Base-by-base conservation (phyloP, 2,113 vertebrate species). In the Atractosteus spatula region DNA sequence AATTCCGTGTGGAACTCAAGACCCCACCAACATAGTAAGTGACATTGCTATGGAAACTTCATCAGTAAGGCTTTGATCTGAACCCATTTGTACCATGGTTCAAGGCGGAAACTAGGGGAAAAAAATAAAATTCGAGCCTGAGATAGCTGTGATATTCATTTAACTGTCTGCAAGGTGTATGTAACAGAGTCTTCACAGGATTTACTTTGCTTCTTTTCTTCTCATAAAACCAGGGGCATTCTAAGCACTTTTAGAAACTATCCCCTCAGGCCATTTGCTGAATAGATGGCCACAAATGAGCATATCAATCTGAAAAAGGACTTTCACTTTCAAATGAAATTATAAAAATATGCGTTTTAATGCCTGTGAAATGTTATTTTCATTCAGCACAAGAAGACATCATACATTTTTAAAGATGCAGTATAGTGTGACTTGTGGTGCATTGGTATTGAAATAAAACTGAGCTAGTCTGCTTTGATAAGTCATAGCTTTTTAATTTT, bases 401-500 rank as follows among this genome's bases (percentile, higher is more conserved):
- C 64, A 66, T 66, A n/a, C 64, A 66, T 66, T 66, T 66, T 66
- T 66, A 66, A 66, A 47, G 41, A 66, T 44, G 64, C 14, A 4
- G 64, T 44, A 47, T 47, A n/a, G 42, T 14, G 41, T 43, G 10
- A 13, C 42, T 66, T 66, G 41, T 7, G 14, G 7, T 66, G n/a
- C 64, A 45, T 12, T 43, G 45, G 47, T 51, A 51, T 51, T 51
- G 10, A 51, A 51, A 10, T 5, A 10, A 29, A 29, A 29, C 29
- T 51, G 47, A 51, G 47, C 47, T 10, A 51, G 47, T 5, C 47
- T 51, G 47, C 47, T 51, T 5, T 51, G 5, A 10, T 51, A 51
- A 51, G 10, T 7, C 2, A 51, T 5, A 5, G 10, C 47, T 51
- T 51, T 51, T 7, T 7, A 10, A 51, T 51, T 51, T 5, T 51